A percentile compares a stretch with the other conserved stretches of the same genome.
phyloP scores from a whole-genome alignment of 2,888 invertebrate genomes.

The Thecophora atra region DNA sequence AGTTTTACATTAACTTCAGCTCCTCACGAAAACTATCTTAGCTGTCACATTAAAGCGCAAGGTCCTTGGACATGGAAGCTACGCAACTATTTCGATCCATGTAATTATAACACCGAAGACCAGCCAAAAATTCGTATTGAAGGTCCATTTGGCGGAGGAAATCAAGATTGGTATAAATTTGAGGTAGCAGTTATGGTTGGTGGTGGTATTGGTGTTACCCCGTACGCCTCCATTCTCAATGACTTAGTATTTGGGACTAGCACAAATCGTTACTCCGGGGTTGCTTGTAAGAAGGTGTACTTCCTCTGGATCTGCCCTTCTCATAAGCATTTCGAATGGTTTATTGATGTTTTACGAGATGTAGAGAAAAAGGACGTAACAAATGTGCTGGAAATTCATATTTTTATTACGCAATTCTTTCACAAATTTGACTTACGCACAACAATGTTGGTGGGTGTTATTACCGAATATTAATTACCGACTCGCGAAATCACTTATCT shows the following conservation, averaged over 20 bases:
- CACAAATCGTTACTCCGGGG: slow-evolving; percentile 95
- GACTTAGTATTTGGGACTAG: slow-evolving; percentile 96
- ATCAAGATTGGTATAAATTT: slow-evolving; percentile 98
- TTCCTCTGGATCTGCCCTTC: slow-evolving; percentile 98
- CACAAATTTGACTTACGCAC: slow-evolving; percentile 97
- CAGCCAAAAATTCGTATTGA: slow-evolving; percentile 90
- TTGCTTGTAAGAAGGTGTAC: slow-evolving; percentile 97
- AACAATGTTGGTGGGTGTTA: slow-evolving; percentile 71
- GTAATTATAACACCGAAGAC: slow-evolving; percentile 86
- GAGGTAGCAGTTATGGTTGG: slow-evolving; percentile 98
- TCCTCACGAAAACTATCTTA: slow-evolving; percentile 93
- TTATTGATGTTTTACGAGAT: slow-evolving; percentile 93
- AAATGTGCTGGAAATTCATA: slow-evolving; percentile 95
- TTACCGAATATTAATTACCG: neutral
- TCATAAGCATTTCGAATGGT: slow-evolving; percentile 98
- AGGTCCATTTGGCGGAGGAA: slow-evolving; percentile 96
- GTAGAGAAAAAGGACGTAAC: slow-evolving; percentile 95
- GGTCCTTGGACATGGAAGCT: slow-evolving; percentile 98
- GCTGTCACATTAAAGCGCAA: slow-evolving; percentile 90
- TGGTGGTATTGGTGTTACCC: slow-evolving; percentile 96
- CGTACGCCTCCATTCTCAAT: slow-evolving; percentile 95
- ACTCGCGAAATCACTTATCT: neutral
- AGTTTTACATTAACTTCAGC: slow-evolving; percentile 96
- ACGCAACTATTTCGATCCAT: slow-evolving; percentile 92
- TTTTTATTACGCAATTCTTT: slow-evolving; percentile 98